Base-by-base conservation (phyloP, 2,888 invertebrate genomes). In the Aethes cnicana region DNA sequence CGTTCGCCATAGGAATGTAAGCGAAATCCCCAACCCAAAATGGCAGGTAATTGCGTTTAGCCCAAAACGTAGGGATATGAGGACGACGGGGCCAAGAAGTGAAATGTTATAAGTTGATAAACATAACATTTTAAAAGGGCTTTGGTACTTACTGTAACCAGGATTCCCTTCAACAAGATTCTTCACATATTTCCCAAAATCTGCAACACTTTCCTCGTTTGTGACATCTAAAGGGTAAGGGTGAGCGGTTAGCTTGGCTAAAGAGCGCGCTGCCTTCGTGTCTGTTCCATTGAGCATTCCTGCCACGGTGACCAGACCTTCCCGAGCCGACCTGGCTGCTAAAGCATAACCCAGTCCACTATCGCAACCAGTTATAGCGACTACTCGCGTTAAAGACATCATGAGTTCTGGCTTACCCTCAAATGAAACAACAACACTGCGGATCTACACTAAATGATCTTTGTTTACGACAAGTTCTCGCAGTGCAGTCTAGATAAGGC, bases 321-420 rank as follows among this genome's bases (percentile, higher is more conserved):
- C 84, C 3, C 91, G 81, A 4, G 90, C 90, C 4, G 92, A 81
- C 59, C 93, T 90, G 14, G 92, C 88, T 0, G 94, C 94, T 37
- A 94, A 74, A 1, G 93, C 92, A 81, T 92, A 95, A 47, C 97
- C 97, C 9, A 97, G 89, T 2, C 97, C 97, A 50, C 95, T 94
- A 80, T 97, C 96, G 73, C 97, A 97, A 30, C 97, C 97, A 4
- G 95, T 95, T 60, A 97, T 93, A 11, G 95, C 90, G 26, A 94
- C 86, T 2, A 94, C 90, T 49, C 81, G 69, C 7, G 65, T 80
- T 39, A 77, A 59, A 2, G 75, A 64, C 82, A 84, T 80, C 28
- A 32, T 59, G 20, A 20, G 18, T 9, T 18, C 12, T 28, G n/a
- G n/a, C n/a, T n/a, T n/a, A n/a, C n/a, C n/a, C n/a, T n/a, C n/a